These are phyloP conservation scores for Prochilodus magdalenae DNA, from an alignment of 2,113 vertebrate species.

Conservation along the genomic window DNA sequence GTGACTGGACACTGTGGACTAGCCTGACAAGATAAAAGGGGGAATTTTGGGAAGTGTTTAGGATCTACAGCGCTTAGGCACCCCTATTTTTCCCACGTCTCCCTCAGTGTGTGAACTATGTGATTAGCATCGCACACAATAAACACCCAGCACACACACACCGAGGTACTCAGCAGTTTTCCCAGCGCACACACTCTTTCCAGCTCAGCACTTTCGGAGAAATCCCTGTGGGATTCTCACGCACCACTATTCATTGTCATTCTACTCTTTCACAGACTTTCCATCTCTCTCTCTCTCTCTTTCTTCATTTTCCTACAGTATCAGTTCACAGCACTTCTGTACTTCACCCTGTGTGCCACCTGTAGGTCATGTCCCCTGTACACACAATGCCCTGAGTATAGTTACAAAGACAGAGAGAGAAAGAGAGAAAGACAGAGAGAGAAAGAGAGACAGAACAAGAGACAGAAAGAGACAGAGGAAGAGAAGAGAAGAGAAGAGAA, in stretches of 20 bases:
- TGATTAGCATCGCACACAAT: slow-evolving; percentile 52
- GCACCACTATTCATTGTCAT: slow-evolving; percentile 62
- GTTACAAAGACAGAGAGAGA: slow-evolving; percentile 44
- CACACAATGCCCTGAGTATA: slow-evolving; percentile 52
- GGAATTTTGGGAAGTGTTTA: not conserved
- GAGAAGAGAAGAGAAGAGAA: not conserved
- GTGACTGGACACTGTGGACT: not conserved
- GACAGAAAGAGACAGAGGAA: slow-evolving; percentile 10
- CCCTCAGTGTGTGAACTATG: slow-evolving; percentile 42
- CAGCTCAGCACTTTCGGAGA: slow-evolving; percentile 53
- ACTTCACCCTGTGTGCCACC: slow-evolving; percentile 59
- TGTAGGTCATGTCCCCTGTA: slow-evolving; percentile 58
- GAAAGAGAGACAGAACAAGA: not conserved
- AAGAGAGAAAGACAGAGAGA: slow-evolving; percentile 20
- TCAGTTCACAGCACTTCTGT: slow-evolving; percentile 63
- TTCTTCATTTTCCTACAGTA: slow-evolving; percentile 54
- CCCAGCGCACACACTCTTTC: slow-evolving; percentile 57
- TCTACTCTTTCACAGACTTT: slow-evolving; percentile 43
- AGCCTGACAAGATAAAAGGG: not conserved
- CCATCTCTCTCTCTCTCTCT: slow-evolving; percentile 17
- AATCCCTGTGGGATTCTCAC: slow-evolving; percentile 67
- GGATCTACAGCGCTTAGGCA: not conserved
- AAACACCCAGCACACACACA: slow-evolving; percentile 49
- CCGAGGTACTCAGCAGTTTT: slow-evolving; percentile 61
- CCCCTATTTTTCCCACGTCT: slow-evolving; percentile 49